Evolutionary conservation across 2,113 vertebrate genomes (phyloP), one percentile per base, ranked within the genome.

Genomic region (Melanocharis versteri): DNA sequence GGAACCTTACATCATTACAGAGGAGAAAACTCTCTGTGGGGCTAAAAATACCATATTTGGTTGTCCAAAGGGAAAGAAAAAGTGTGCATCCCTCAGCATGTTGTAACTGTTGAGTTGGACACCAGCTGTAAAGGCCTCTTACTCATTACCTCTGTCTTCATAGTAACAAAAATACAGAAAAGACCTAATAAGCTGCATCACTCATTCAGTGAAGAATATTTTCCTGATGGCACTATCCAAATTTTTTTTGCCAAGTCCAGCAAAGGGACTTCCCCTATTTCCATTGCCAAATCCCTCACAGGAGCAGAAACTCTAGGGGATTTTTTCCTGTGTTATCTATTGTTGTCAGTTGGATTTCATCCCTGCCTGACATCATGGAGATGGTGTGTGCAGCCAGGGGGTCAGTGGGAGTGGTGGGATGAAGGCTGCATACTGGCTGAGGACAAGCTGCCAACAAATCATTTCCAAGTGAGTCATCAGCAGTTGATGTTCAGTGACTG

Each of bases 391-490:
- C 64, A 72, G 60, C 5, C 7, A 13, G 21, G 72, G 87, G 71
- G 58, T 45, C 83, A 56, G 89, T 11, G 33, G 78, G 79, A 50
- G 51, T 2, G 37, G 56, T 18, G 2, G 35, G 85, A 45, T 18
- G 66, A 48, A 64, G 75, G 48, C 83, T 64, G 24, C 0, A 1
- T 53, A 70, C 73, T 85, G 82, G 22, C 15, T 44, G 61, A 40
- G 89, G 86, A 88, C 86, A 28, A 4, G 27, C 39, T 85, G 94
- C 89, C 89, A 90, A 24, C 48, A 83, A 28, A 90, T 85, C 58
- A 65, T 69, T 95, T 83, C 91, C 91, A 88, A 86, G 35, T 89
- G 93, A 96, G 53, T 92, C 94, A 96, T 37, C 48, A 31, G 83
- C n/a, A 60, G 40, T 27, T 15, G 53, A 72, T 79, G 87, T 30